phyloP scores from a whole-genome alignment of 92 coral and sea anemone genomes.

The Palythoa caribaeorum region DNA sequence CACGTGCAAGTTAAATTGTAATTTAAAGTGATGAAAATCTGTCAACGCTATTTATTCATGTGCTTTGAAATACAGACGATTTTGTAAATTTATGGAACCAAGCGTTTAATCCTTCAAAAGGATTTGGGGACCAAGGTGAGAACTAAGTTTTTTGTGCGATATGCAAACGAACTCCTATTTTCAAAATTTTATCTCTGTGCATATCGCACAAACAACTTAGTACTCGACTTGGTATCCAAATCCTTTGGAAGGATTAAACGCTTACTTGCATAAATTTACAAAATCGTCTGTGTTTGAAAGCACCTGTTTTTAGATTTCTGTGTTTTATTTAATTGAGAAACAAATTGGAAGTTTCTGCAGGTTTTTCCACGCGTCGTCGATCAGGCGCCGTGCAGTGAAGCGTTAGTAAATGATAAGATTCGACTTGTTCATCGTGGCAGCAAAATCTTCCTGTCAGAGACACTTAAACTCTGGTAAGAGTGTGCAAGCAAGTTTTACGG shows the following conservation, averaged over 20 bases:
- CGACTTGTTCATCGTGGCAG: neutral
- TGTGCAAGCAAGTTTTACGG: neutral
- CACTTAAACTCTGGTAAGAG: neutral
- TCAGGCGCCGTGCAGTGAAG: conserved; percentile 11
- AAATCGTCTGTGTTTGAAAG: neutral
- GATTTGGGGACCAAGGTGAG: neutral
- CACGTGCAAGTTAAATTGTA: neutral
- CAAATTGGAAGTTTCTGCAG: neutral
- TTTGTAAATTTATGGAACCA: neutral
- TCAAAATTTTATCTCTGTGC: neutral
- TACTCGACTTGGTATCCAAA: neutral
- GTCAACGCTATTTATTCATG: neutral
- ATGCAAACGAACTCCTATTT: neutral
- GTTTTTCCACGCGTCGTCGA: conserved; percentile 3
- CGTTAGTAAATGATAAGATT: conserved; percentile 6
- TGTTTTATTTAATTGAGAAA: conserved; percentile 8
- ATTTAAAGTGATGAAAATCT: neutral
- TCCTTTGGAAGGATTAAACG: neutral
- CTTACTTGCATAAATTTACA: neutral
- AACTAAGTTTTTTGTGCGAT: neutral
- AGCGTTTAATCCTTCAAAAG: neutral
- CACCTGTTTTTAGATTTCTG: neutral
- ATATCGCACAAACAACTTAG: neutral
- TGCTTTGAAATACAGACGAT: neutral
- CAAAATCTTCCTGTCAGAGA: neutral